Evolutionary conservation across 1,140 invertebrate genomes (phyloP).

Genomic region (Conus ventricosus): DNA sequence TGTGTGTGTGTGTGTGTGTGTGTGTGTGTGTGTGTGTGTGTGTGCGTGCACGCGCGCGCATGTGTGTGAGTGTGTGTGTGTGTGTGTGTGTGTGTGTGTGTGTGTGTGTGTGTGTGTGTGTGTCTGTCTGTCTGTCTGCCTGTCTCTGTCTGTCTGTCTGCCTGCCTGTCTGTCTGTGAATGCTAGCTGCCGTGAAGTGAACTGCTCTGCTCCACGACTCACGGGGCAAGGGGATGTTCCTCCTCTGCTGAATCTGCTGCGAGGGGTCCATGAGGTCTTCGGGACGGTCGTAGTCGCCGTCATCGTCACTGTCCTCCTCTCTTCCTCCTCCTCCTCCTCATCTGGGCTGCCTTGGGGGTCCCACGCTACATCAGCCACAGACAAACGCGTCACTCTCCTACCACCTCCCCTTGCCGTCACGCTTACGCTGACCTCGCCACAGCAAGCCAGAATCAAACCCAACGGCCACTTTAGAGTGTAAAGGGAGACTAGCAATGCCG

Average conservation of each 20-base stretch:
- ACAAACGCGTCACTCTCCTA: no score
- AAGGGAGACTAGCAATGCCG: no score
- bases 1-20: not conserved
- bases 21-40: not conserved
- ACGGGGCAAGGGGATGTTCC: not conserved
- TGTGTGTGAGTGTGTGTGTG: conserved; percentile 1
- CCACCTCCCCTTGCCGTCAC: no score
- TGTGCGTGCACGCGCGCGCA: not conserved
- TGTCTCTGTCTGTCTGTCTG: not conserved
- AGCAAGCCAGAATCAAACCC: no score
- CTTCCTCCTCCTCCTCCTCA: not conserved
- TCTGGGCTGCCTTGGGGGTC: not conserved
- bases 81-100: not conserved
- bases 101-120: not conserved
- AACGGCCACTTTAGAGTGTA: no score
- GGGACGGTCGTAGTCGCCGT: no score
- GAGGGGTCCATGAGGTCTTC: not conserved
- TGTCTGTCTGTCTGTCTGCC: no score
- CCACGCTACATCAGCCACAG: no score
- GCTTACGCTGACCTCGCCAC: no score
- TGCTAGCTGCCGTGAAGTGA: not conserved
- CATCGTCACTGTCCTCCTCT: not conserved
- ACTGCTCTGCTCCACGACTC: not conserved
- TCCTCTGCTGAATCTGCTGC: not conserved
- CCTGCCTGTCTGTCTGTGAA: not conserved